Evolutionary conservation across 1,140 invertebrate species (phyloP), one percentile per base, ranked within the genome.

Genomic region (Drosophila paulistorum): DNA sequence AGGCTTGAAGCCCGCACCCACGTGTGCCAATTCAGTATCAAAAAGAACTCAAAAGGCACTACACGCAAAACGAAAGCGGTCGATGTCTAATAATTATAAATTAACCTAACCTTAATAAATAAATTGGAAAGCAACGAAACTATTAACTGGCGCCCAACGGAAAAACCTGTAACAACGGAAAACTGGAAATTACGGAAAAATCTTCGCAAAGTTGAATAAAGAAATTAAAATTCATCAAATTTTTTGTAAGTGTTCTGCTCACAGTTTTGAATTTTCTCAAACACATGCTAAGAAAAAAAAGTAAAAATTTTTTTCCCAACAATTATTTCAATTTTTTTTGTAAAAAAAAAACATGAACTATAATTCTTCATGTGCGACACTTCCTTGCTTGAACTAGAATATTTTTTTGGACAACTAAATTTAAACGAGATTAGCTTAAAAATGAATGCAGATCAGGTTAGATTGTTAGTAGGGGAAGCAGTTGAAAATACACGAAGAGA

Each of bases 161-260:
- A 42, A 42, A 42, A 42, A 42, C n/a, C 41, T 14, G 41, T 42
- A 14, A n/a, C n/a, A 42, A 42, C n/a, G n/a, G 41, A 42, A 42
- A 42, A 42, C 41, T 42, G n/a, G 26, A 26, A 4, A 42, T 5
- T 14, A 42, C 41, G 3, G 41, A 42, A 42, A 42, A 42, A 42
- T 42, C 41, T 42, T 26, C 26, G 26, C 26, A 26, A 26, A 26
- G 5, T 5, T 26, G 3, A 26, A 26, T 26, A 26, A 26, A 26
- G 26, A 26, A 26, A 26, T 26, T 26, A 26, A 26, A 26, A 26
- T 26, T 26, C 26, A 26, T 26, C 3, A 5, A 26, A 26, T 0
- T 26, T 42, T 42, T 14, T 42, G n/a, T n/a, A n/a, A n/a, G 26
- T 26, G 26, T 26, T 26, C 26, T 26, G 26, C 26, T 26, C 26